A percentile compares a stretch with the other conserved stretches of the same genome.
These are phyloP conservation scores for Synanthedon myopaeformis DNA, from an alignment of 2,888 invertebrate species.

Conservation along the genomic window DNA sequence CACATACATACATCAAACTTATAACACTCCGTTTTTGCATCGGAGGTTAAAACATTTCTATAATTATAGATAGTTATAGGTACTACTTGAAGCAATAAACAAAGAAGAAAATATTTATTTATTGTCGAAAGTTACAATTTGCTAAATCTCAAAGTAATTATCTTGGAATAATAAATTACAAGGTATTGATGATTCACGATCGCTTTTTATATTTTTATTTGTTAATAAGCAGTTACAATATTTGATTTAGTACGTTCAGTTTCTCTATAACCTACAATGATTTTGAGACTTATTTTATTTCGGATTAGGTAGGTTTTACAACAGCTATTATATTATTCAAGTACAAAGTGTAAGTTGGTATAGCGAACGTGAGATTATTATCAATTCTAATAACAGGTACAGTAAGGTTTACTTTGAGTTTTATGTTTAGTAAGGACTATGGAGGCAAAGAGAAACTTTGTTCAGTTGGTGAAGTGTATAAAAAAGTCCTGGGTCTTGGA, in stretches of 20 bases:
- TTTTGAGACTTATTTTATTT: not conserved
- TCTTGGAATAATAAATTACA: not conserved
- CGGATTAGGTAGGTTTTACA: not conserved
- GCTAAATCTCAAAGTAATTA: not conserved
- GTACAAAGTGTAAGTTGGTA: not conserved
- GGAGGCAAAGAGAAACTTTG: slow-evolving; percentile 12
- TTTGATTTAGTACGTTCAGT: not conserved
- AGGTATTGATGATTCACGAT: not conserved
- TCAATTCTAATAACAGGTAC: too few relatives aligned
- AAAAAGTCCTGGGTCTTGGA: slow-evolving; percentile 11
- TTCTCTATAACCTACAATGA: too few relatives aligned
- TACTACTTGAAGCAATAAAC: too few relatives aligned
- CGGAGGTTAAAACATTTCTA: too few relatives aligned
- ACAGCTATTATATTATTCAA: not conserved
- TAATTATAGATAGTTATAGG: too few relatives aligned
- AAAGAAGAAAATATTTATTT: not conserved
- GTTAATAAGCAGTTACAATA: not conserved
- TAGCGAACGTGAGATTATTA: too few relatives aligned
- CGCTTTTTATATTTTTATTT: not conserved
- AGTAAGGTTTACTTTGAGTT: too few relatives aligned
- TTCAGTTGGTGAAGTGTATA: slow-evolving; percentile 27
- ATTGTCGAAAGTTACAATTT: not conserved
- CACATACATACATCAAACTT: too few relatives aligned
- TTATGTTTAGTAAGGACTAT: too few relatives aligned
- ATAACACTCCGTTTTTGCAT: too few relatives aligned